Evolutionary conservation across 2,888 invertebrate genomes (phyloP), one percentile per base, ranked within the genome.

Genomic region (Linnaemya vulpina): DNA sequence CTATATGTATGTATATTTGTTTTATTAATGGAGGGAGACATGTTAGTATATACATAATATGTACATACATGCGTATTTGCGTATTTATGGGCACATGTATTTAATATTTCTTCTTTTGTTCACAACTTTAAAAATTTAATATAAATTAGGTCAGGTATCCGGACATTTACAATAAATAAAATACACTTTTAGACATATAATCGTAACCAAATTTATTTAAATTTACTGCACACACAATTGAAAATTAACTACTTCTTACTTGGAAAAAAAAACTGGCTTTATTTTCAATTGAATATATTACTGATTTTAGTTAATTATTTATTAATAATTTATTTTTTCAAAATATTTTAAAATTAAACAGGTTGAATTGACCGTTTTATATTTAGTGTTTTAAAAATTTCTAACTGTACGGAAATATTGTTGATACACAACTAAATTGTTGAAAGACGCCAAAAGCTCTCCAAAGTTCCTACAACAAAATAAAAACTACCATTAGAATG

Each of bases 391-490:
- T 74, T 38, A 40, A 68, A 30, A 58, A 13, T 70, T 63, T 51
- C 46, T 82, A 75, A 85, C 85, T 85, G 75, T 71, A 75, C 85
- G 71, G 75, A 85, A 82, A 82, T 85, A 79, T 85, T 85, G 85
- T 82, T 82, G 85, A 85, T 82, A 82, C 75, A 85, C 82, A 82
- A 85, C 85, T 82, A 75, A 85, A 82, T 65, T 79, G 75, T 75
- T 85, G 75, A 85, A 67, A 75, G 78, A 75, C 70, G 51, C 53
- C 25, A 58, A 85, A 78, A 85, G 85, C 85, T 85, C 49, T 81
- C 55, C 20, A 67, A 81, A 84, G 84, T 81, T 76, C 53, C 71
- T 55, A 63, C 68, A 73, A 53, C 83, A 43, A 77, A 65, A 76
- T 38, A 77, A 80, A 53, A 70, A 53, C 35, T n/a, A n/a, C n/a